phyloP scores from a whole-genome alignment of 2,888 invertebrate species.

The Tolmerus cingulatus region DNA sequence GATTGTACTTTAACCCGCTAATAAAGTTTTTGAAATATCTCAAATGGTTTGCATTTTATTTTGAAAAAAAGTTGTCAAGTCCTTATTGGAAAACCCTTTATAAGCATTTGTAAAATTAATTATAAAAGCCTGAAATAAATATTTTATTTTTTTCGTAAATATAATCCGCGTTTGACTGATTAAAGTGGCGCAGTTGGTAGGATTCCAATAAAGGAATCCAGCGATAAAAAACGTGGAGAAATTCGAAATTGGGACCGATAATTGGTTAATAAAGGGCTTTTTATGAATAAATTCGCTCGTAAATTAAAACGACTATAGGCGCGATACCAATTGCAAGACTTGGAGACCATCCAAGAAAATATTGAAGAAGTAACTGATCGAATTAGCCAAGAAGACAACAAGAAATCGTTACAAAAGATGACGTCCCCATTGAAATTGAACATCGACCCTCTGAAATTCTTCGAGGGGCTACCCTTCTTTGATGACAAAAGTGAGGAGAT shows the following conservation, averaged over 20 bases:
- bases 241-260: not conserved
- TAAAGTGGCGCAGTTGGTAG: not conserved
- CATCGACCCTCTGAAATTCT: conserved; percentile 35
- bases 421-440: not conserved
- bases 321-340: not conserved
- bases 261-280: not conserved
- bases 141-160: too few species aligned
- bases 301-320: not conserved
- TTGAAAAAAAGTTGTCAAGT: too few species aligned
- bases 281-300: not conserved
- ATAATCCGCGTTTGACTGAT: too few species aligned
- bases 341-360: not conserved
- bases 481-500: conserved; percentile 22
- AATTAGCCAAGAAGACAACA: not conserved
- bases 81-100: too few species aligned
- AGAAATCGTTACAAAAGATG: not conserved
- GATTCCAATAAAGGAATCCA: not conserved
- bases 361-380: not conserved
- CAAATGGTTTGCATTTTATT: too few species aligned
- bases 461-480: conserved; percentile 28
- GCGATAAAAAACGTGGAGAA: not conserved
- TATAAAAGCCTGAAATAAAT: too few species aligned
- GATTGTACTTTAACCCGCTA: too few species aligned
- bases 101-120: too few species aligned
- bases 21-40: too few species aligned